Percentiles rank a stretch among this genome's conserved stretches.
Conservation (phyloP, 2,888 invertebrate species). For the Tetragnatha montana region DNA sequence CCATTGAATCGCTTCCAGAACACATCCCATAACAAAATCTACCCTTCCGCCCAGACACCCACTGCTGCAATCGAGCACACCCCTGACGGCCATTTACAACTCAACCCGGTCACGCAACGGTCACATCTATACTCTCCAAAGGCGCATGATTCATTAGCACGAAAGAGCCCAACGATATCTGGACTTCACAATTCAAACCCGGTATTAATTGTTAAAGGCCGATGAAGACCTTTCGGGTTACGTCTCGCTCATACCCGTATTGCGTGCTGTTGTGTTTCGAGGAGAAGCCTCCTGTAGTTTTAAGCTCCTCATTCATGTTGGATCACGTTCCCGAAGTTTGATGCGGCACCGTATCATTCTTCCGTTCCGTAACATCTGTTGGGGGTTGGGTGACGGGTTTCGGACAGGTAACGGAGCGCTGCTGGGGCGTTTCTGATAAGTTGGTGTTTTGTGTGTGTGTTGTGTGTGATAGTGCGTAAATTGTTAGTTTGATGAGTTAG, state of each 20-base stretch:
- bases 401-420: neutral
- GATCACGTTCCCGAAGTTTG: slow-evolving; percentile 34
- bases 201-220: slow-evolving; percentile 33
- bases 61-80: slow-evolving; percentile 37
- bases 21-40: slow-evolving; percentile 4
- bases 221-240: slow-evolving; percentile 16
- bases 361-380: neutral
- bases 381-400: neutral
- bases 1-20: neutral
- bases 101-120: slow-evolving; percentile 48
- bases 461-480: too few relatives aligned
- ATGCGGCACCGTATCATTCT: neutral
- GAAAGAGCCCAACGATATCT: slow-evolving; percentile 47
- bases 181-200: neutral
- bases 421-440: neutral
- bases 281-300: slow-evolving; percentile 19
- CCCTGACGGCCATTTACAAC: slow-evolving; percentile 58
- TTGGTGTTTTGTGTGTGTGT: too few relatives aligned
- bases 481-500: too few relatives aligned
- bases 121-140: slow-evolving; percentile 58
- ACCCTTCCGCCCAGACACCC: slow-evolving; percentile 7
- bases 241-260: slow-evolving; percentile 23
- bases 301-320: slow-evolving; percentile 18
- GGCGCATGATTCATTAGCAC: slow-evolving; percentile 63
- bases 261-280: slow-evolving; percentile 23